These are phyloP conservation scores for Cephus spinipes DNA, from an alignment of 2,888 invertebrate species.

Conservation along the genomic window DNA sequence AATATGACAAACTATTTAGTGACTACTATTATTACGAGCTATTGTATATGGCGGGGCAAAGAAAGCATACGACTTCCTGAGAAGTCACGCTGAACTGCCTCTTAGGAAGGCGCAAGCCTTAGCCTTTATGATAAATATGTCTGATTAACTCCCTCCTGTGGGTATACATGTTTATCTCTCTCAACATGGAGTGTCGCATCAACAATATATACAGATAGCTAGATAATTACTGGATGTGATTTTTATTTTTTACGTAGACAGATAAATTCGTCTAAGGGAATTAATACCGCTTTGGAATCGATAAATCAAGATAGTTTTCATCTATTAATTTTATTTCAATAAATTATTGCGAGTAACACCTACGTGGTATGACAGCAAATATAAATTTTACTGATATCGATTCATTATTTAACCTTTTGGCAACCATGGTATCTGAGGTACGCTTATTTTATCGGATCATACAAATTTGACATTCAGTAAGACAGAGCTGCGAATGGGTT, in stretches of 20 bases:
- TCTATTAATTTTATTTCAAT: background rate
- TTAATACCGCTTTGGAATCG: background rate
- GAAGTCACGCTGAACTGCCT: constrained; percentile 47
- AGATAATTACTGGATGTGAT: background rate
- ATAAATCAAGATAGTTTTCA: background rate
- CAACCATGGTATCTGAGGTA: too few relatives aligned
- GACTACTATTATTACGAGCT: background rate
- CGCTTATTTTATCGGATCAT: too few relatives aligned
- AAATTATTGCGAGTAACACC: background rate
- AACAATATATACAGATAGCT: background rate
- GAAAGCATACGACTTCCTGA: constrained; percentile 22
- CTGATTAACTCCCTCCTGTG: constrained; percentile 44
- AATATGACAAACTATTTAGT: constrained; percentile 8
- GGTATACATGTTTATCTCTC: constrained; percentile 13
- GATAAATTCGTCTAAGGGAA: background rate
- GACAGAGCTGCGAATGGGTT: too few relatives aligned
- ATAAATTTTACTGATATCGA: background rate
- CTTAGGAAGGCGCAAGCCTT: constrained; percentile 35
- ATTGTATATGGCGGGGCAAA: background rate
- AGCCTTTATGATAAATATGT: constrained; percentile 52
- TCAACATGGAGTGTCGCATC: background rate
- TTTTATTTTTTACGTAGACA: background rate
- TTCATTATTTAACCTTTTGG: too few relatives aligned
- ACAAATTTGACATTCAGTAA: too few relatives aligned
- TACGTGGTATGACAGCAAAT: background rate